Evolutionary conservation across 2,113 vertebrate species (phyloP).

Genomic region (Phoenicopterus ruber): DNA sequence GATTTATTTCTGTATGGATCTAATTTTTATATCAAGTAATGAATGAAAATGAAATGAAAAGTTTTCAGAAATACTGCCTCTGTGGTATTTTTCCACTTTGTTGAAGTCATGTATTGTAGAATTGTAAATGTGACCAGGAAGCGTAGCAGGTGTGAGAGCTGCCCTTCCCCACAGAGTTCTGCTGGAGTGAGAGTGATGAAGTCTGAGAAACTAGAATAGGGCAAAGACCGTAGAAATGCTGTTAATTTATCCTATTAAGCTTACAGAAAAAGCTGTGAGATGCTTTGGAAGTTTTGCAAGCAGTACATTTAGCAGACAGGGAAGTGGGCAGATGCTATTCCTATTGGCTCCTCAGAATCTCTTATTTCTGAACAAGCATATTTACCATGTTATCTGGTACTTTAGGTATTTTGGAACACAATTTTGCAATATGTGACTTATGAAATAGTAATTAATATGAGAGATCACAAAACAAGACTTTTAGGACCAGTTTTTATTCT

Average conservation of each 20-base stretch:
- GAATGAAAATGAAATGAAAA: neutral
- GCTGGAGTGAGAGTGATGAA: neutral
- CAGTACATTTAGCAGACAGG: neutral
- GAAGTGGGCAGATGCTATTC: neutral
- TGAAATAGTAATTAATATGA: neutral
- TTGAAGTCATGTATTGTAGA: neutral
- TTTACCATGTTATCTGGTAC: neutral
- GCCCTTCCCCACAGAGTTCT: neutral
- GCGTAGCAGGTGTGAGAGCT: neutral
- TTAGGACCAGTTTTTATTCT: neutral
- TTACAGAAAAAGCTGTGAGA: neutral
- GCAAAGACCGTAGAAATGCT: neutral
- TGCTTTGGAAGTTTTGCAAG: neutral
- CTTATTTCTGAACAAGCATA: neutral
- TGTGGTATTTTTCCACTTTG: accelerated
- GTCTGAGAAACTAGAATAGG: neutral
- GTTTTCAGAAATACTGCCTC: neutral
- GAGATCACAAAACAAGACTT: neutral
- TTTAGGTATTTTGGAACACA: neutral
- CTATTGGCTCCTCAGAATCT: neutral
- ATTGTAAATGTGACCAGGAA: neutral
- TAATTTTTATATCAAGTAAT: neutral
- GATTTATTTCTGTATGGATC: neutral
- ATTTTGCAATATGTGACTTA: neutral
- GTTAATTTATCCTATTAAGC: neutral